phyloP scores from a whole-genome alignment of 2,797 vertebrate genomes.

The Huso huso region DNA sequence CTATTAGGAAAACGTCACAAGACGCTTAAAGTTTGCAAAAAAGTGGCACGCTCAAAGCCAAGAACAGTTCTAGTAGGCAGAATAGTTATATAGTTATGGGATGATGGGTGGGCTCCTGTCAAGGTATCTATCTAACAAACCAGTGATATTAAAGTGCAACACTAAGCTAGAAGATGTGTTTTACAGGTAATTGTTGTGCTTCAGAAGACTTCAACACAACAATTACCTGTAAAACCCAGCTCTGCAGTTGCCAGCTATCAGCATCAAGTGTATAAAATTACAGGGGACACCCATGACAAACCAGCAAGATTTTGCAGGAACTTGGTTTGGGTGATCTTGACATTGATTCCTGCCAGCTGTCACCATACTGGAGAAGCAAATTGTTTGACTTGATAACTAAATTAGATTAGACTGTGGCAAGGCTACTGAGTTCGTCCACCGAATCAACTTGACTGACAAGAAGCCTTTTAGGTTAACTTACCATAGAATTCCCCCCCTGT shows the following conservation, averaged over 20 bases:
- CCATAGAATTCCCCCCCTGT: too few relatives aligned
- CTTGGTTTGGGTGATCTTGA: constrained; percentile 9
- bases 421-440: too few relatives aligned
- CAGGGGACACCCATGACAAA: background rate
- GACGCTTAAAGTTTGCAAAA: too few relatives aligned
- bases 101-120: constrained; percentile 17
- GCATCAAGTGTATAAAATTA: background rate
- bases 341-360: too few relatives aligned
- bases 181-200: too few relatives aligned
- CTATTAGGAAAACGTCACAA: too few relatives aligned
- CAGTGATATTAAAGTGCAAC: constrained; percentile 20
- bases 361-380: too few relatives aligned
- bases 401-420: too few relatives aligned
- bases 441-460: too few relatives aligned
- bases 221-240: background rate
- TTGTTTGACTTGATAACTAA: too few relatives aligned
- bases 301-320: background rate
- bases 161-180: constrained; percentile 20
- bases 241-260: background rate
- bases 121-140: background rate
- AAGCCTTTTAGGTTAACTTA: too few relatives aligned
- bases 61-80: constrained; percentile 13
- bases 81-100: background rate
- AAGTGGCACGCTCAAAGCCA: background rate
- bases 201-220: constrained; percentile 13